Conservation (phyloP, 2,888 invertebrate species). For the Periphyllus acericola region DNA sequence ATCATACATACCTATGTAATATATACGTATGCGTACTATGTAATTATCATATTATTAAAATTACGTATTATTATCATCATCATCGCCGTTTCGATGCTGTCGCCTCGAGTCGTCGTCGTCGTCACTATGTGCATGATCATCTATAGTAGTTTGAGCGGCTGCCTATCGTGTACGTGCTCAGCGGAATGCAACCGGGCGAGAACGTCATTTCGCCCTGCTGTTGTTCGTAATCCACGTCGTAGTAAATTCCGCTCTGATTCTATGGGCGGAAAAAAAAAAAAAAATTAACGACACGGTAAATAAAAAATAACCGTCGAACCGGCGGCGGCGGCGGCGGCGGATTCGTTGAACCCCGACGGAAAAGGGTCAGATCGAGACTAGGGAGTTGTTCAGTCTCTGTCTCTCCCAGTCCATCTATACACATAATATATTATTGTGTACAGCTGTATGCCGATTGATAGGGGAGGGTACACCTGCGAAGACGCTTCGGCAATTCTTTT, state of each 20-base stretch:
- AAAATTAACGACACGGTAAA: not conserved
- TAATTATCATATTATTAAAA: not conserved
- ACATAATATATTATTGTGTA: no score
- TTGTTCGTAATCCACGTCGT: conserved; percentile 86
- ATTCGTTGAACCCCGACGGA: not conserved
- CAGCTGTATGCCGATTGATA: no score
- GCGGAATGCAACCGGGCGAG: conserved; percentile 75
- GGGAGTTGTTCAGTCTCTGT: not conserved
- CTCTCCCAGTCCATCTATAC: no score
- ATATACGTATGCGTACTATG: not conserved
- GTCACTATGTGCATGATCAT: conserved; percentile 65
- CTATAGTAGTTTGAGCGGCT: conserved; percentile 75
- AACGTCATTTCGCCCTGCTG: conserved; percentile 70
- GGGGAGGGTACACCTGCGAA: no score
- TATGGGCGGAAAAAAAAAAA: conserved; percentile 66
- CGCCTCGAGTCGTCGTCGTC: not conserved
- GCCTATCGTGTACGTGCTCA: conserved; percentile 85
- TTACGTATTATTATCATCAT: not conserved
- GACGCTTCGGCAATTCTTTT: not conserved
- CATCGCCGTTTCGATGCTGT: not conserved
- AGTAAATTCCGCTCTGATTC: conserved; percentile 91
- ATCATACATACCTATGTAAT: not conserved
- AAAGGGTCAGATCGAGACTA: not conserved
- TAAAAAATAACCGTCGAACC: not conserved
- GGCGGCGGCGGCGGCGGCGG: not conserved